A percentile compares a stretch with the other conserved stretches of the same genome.
Conservation (phyloP, 2,888 invertebrate genomes). For the Eupithecia subfuscata region DNA sequence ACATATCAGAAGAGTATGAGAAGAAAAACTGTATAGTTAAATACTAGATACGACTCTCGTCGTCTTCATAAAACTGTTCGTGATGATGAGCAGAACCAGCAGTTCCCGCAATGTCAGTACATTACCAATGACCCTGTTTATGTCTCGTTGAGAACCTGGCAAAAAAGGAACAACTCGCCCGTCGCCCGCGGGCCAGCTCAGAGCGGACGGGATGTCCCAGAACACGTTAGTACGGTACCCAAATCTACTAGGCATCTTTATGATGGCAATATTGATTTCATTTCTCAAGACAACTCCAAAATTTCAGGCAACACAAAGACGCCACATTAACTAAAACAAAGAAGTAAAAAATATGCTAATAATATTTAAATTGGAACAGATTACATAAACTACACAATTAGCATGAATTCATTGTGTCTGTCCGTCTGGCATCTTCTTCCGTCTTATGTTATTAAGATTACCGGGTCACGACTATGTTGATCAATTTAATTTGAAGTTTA, state of each 20-base stretch:
- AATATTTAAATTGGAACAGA: slow-evolving; percentile 13
- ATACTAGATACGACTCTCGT: too few relatives aligned
- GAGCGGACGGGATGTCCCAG: too few relatives aligned
- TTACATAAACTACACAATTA: slow-evolving; percentile 35
- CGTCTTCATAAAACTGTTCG: too few relatives aligned
- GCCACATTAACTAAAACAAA: neutral
- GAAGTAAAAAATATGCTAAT: neutral
- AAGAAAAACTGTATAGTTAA: too few relatives aligned
- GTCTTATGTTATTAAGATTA: slow-evolving; percentile 18
- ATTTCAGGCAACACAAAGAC: neutral
- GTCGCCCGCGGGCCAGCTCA: too few relatives aligned
- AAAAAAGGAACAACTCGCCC: too few relatives aligned
- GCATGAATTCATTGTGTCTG: slow-evolving; percentile 41
- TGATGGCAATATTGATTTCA: neutral
- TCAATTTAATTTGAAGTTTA: neutral
- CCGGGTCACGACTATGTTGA: neutral
- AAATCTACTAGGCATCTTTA: neutral
- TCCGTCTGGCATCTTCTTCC: slow-evolving; percentile 25
- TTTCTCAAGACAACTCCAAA: neutral
- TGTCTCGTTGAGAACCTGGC: too few relatives aligned
- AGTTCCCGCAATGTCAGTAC: too few relatives aligned
- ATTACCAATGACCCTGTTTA: too few relatives aligned
- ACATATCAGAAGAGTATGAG: too few relatives aligned
- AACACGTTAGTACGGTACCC: too few relatives aligned
- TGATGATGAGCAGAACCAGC: too few relatives aligned